phyloP scores from a whole-genome alignment of 2,113 vertebrate species.

The Anolis sagrei region DNA sequence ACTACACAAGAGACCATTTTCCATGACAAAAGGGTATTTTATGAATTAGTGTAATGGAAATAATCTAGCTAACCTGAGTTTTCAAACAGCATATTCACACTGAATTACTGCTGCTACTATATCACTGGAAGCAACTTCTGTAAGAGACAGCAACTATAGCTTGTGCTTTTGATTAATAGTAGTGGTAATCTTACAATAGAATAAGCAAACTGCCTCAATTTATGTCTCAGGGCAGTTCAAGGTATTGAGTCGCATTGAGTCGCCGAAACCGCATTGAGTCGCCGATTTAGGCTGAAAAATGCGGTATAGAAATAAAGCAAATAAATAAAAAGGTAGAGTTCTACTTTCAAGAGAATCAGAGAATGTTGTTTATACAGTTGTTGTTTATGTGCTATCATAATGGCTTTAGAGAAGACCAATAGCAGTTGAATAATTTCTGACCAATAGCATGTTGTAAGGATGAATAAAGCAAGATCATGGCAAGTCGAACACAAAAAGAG shows the following conservation, averaged over 20 bases:
- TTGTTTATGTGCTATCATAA: neutral
- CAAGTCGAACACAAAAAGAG: no score
- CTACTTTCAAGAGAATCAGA: neutral
- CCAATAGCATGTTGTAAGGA: neutral
- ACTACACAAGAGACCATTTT: neutral
- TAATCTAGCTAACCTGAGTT: neutral
- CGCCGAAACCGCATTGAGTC: no score
- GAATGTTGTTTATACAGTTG: neutral
- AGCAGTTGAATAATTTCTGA: neutral
- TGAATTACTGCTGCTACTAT: neutral
- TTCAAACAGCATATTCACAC: neutral
- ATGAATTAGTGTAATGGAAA: neutral
- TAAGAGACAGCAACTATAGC: neutral
- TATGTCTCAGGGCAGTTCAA: neutral
- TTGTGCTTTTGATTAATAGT: neutral
- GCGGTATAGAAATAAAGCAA: no score
- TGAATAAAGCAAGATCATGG: neutral
- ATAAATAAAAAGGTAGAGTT: no score
- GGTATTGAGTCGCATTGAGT: no score
- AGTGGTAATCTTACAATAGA: neutral
- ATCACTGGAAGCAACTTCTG: neutral
- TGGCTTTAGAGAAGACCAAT: neutral
- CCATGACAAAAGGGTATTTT: neutral
- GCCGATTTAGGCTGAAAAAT: no score
- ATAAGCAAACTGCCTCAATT: neutral